Evolutionary conservation across 2,797 vertebrate genomes (phyloP).

Genomic region (Harpagifer antarcticus): DNA sequence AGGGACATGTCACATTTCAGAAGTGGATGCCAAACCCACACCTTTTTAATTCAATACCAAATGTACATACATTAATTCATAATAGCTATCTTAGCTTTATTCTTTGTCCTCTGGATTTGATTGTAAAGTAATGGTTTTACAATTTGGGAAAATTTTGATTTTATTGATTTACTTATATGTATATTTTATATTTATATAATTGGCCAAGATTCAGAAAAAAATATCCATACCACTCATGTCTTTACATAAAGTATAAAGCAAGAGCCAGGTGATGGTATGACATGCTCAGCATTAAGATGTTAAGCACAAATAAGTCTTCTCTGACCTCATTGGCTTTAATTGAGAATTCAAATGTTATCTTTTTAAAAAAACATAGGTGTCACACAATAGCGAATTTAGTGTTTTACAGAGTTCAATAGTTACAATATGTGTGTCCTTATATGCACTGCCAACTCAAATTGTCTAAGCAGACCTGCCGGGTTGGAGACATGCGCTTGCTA

Average conservation of each 20-base stretch:
- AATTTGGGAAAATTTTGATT: neutral
- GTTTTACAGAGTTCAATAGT: neutral
- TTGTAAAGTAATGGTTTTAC: neutral
- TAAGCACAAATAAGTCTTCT: neutral
- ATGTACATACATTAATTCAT: neutral
- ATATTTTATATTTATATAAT: too few species aligned
- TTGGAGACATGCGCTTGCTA: neutral
- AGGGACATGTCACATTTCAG: neutral
- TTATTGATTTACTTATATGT: neutral
- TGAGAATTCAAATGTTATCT: too few species aligned
- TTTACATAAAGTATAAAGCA: neutral
- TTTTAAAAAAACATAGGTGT: too few species aligned
- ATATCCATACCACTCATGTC: too few species aligned
- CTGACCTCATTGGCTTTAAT: neutral
- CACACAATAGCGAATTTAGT: neutral
- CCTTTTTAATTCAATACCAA: neutral
- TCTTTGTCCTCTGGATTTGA: neutral
- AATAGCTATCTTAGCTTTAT: neutral
- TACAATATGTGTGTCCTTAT: neutral
- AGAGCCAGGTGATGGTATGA: neutral
- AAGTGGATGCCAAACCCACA: neutral
- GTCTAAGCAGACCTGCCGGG: neutral
- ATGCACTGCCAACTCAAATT: too few species aligned
- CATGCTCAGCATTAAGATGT: neutral
- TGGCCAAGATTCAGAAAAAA: neutral